Percentiles rank a stretch among this genome's conserved stretches.
Conservation (phyloP, 2,113 vertebrate genomes). For the Serilophus lunatus region DNA sequence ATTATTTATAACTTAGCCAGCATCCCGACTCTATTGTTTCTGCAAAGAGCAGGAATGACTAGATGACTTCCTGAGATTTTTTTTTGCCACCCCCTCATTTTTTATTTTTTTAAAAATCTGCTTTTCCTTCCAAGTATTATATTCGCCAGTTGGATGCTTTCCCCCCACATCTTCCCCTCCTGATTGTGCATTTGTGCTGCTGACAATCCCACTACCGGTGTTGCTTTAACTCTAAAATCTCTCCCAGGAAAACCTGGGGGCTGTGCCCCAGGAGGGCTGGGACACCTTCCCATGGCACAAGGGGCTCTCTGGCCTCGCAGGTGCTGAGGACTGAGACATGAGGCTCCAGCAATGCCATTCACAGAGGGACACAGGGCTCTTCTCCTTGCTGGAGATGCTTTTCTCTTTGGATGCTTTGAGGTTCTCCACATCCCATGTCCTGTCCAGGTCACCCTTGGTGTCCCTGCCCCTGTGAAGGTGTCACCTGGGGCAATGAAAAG, state of each 20-base stretch:
- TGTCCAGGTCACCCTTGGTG: not conserved
- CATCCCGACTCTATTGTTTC: constrained; percentile 67
- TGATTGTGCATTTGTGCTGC: constrained; percentile 47
- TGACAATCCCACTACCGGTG: constrained; percentile 34
- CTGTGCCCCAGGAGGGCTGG: not conserved
- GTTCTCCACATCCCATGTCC: not conserved
- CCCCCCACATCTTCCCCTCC: constrained; percentile 54
- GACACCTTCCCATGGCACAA: rapidly evolving
- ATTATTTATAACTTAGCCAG: constrained; percentile 63
- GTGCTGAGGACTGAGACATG: not conserved
- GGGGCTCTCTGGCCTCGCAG: rapidly evolving
- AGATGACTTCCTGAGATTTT: constrained; percentile 65
- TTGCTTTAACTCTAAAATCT: constrained; percentile 23
- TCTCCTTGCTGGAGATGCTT: not conserved
- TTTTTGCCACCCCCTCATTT: constrained; percentile 53
- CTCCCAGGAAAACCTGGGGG: not conserved
- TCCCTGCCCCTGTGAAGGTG: not conserved
- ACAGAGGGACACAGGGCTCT: rapidly evolving
- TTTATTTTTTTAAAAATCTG: constrained; percentile 38
- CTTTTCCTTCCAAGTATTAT: constrained; percentile 71
- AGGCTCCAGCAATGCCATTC: not conserved
- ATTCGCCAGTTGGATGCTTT: constrained; percentile 54
- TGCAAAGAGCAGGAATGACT: constrained; percentile 64
- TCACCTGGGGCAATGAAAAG: not conserved
- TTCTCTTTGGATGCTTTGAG: not conserved